A percentile compares a stretch with the other conserved stretches of the same genome.
phyloP scores from a whole-genome alignment of 2,113 vertebrate species.

The Sorex araneus region DNA sequence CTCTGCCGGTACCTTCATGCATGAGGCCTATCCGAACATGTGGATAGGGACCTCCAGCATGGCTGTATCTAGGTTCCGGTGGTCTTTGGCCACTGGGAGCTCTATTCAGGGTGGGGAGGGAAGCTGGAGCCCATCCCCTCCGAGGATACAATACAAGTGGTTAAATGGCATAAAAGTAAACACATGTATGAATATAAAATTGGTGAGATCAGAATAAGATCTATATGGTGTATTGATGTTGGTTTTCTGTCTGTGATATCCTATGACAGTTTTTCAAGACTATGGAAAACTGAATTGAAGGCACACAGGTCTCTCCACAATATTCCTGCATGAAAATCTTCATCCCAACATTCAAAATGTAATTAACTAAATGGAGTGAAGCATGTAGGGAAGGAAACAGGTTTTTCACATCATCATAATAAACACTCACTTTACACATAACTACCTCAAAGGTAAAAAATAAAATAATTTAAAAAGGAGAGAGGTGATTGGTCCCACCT shows the following conservation, averaged over 20 bases:
- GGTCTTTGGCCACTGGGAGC: too few species aligned
- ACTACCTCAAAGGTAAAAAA: background rate
- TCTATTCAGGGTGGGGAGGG: too few species aligned
- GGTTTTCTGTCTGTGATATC: background rate
- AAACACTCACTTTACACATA: background rate
- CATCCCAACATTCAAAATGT: constrained; percentile 12
- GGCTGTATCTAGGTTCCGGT: too few species aligned
- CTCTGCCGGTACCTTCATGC: too few species aligned
- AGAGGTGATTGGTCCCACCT: background rate
- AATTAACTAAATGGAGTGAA: constrained; percentile 1
- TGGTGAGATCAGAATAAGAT: constrained; percentile 9
- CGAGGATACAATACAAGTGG: too few species aligned
- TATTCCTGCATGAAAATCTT: background rate
- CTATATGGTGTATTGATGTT: background rate
- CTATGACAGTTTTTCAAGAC: background rate
- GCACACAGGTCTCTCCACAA: background rate
- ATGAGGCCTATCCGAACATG: too few species aligned
- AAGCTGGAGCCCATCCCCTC: too few species aligned
- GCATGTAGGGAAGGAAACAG: background rate
- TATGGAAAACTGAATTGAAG: background rate
- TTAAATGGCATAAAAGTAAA: background rate
- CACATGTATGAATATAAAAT: background rate
- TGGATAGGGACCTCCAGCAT: too few species aligned
- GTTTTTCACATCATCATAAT: constrained; percentile 8
- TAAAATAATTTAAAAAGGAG: background rate